These are phyloP conservation scores for Torymus texanus DNA, from an alignment of 2,888 invertebrate species.

Conservation along the genomic window DNA sequence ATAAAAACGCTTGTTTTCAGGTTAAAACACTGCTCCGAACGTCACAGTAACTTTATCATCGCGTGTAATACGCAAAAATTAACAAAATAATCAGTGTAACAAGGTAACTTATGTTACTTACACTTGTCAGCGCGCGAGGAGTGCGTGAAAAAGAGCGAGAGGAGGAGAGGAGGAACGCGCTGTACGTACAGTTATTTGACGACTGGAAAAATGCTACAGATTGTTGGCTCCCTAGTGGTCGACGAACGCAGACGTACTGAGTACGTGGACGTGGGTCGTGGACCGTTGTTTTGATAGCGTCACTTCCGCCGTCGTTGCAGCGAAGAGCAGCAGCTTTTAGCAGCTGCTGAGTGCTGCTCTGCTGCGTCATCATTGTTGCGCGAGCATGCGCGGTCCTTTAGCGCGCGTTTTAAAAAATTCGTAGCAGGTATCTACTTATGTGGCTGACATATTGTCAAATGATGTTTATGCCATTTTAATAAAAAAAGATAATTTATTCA, in stretches of 20 bases:
- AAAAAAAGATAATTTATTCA: too few relatives aligned
- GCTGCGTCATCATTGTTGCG: constrained; percentile 10
- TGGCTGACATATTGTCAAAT: too few relatives aligned
- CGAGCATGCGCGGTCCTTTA: neutral
- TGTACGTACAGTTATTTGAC: constrained; percentile 44
- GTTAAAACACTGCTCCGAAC: too few relatives aligned
- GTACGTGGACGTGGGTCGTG: constrained; percentile 44
- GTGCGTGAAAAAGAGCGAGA: neutral
- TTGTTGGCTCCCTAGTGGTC: neutral
- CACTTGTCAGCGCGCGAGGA: constrained; percentile 9
- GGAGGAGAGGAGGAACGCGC: neutral
- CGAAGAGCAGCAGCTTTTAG: too few relatives aligned
- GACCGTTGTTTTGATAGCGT: constrained; percentile 45
- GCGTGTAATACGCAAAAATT: too few relatives aligned
- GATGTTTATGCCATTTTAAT: too few relatives aligned
- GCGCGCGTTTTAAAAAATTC: too few relatives aligned
- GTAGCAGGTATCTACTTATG: too few relatives aligned
- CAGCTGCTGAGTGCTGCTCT: neutral
- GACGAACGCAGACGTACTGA: constrained; percentile 21
- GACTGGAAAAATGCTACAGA: constrained; percentile 23
- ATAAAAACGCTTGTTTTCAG: neutral
- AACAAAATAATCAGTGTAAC: neutral
- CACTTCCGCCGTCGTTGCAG: constrained; percentile 31
- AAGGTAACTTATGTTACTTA: constrained; percentile 30
- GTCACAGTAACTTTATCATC: too few relatives aligned